Conservation (phyloP, 2,797 vertebrate species). For the Myoxocephalus aenaeus region DNA sequence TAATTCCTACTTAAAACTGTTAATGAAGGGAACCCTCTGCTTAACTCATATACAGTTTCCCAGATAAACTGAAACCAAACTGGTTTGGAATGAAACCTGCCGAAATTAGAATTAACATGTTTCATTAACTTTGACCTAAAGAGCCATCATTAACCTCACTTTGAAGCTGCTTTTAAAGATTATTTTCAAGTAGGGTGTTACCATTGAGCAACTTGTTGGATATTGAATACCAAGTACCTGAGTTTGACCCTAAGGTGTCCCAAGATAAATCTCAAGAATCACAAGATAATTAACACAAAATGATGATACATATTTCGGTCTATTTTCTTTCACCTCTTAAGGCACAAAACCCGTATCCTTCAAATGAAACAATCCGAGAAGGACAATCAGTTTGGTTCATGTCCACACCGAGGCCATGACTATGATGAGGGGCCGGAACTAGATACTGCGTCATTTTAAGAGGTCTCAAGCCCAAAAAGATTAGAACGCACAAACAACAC, state of each 20-base stretch:
- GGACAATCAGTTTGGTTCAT: neutral
- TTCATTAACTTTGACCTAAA: neutral
- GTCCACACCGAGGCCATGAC: neutral
- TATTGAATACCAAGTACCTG: neutral
- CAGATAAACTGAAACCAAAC: neutral
- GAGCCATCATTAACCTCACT: neutral
- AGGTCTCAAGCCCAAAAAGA: neutral
- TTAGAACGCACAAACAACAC: neutral
- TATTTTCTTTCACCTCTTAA: neutral
- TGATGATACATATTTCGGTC: neutral
- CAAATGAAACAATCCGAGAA: neutral
- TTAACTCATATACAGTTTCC: neutral
- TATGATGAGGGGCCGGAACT: neutral
- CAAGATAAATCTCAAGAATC: neutral
- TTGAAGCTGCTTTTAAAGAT: neutral
- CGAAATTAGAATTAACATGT: neutral
- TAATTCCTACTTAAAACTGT: neutral
- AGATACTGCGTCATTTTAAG: neutral
- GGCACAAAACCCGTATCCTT: neutral
- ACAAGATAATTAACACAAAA: neutral
- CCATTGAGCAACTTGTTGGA: conserved; percentile 21
- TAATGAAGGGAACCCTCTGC: conserved; percentile 2
- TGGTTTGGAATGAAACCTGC: neutral
- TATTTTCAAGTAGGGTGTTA: neutral
- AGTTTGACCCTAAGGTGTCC: neutral